Evolutionary conservation across 92 coral and sea anemone genomes (phyloP).

Genomic region (Anthopleura xanthogrammica): DNA sequence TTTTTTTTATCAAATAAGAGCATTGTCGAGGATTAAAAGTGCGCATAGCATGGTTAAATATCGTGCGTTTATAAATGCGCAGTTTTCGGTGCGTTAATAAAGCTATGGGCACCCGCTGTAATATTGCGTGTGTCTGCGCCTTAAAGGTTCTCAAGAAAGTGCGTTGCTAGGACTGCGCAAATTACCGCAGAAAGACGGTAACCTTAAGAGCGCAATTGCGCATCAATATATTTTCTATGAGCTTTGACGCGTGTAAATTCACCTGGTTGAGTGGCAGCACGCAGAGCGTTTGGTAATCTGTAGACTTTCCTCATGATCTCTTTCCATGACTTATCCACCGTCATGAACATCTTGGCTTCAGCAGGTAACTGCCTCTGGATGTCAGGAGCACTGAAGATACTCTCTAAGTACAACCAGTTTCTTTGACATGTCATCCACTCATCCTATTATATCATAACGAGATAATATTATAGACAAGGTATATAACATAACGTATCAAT

Average conservation of each 20-base stretch:
- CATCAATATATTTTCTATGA: too few species aligned
- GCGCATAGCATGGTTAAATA: too few species aligned
- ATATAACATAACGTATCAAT: too few species aligned
- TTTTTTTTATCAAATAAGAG: too few species aligned
- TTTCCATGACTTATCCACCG: conserved; percentile 98
- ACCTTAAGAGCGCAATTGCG: too few species aligned
- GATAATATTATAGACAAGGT: not conserved
- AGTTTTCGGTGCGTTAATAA: too few species aligned
- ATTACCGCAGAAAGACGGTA: too few species aligned
- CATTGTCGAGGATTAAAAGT: too few species aligned
- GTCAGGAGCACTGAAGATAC: conserved; percentile 99
- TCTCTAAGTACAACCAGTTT: conserved; percentile 97
- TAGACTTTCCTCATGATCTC: conserved; percentile 97
- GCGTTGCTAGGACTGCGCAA: not conserved
- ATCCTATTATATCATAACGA: conserved; percentile 53
- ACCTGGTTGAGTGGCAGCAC: conserved; percentile 99
- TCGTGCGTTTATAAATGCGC: too few species aligned
- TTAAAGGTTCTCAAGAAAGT: not conserved
- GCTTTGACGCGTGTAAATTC: not conserved
- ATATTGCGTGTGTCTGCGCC: too few species aligned
- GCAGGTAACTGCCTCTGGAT: conserved; percentile 99
- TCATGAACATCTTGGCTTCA: conserved; percentile 98
- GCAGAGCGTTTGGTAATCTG: conserved; percentile 94
- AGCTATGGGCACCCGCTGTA: too few species aligned
- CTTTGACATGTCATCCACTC: conserved; percentile 99